A percentile compares a stretch with the other conserved stretches of the same genome.
phyloP scores from a whole-genome alignment of 35 echinoderm and acorn worm genomes.

The Ophiothrix spiculata region DNA sequence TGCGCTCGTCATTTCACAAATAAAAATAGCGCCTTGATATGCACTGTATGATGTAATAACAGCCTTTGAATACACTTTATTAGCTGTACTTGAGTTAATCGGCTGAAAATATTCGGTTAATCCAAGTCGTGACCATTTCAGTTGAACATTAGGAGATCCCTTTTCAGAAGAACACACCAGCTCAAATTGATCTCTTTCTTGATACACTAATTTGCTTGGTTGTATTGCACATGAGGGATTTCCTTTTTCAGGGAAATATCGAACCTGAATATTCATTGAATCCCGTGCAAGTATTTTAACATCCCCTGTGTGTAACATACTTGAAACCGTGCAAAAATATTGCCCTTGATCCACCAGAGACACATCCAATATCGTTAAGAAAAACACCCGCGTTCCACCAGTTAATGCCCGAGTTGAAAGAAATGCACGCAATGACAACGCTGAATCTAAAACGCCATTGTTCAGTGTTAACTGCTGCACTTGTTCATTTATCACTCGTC shows the following conservation, averaged over 20 bases:
- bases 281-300: neutral
- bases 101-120: neutral
- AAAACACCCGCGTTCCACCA: neutral
- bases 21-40: neutral
- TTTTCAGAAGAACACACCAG: neutral
- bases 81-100: neutral
- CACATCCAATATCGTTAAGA: neutral
- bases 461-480: neutral
- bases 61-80: neutral
- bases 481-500: neutral
- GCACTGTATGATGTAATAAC: neutral
- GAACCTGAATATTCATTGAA: neutral
- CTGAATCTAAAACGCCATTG: neutral
- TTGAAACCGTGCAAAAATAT: neutral
- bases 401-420: neutral
- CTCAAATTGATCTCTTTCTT: neutral
- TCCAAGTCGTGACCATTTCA: neutral
- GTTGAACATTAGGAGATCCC: neutral
- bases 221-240: neutral
- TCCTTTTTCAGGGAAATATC: neutral
- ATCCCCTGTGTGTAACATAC: neutral
- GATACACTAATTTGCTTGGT: neutral
- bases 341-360: neutral
- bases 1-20: neutral
- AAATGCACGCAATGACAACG: neutral